Conservation (phyloP, 2,797 vertebrate species). For the Amazonetta brasiliensis region DNA sequence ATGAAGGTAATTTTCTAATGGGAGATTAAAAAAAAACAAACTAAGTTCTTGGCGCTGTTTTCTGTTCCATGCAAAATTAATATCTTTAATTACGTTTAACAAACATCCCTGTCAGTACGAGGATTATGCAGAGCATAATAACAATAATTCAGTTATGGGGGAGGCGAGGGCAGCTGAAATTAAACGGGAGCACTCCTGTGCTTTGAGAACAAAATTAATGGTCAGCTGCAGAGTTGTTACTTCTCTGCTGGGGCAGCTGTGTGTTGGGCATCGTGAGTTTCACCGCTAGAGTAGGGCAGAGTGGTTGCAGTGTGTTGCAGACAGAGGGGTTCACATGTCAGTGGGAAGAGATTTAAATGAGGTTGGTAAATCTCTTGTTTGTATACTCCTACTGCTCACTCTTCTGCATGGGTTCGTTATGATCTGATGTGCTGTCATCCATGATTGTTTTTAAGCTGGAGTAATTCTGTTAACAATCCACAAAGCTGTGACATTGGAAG, state of each 20-base stretch:
- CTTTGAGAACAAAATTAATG: conserved; percentile 19
- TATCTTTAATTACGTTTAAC: conserved; percentile 77
- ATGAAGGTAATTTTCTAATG: conserved; percentile 93
- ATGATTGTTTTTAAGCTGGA: background rate
- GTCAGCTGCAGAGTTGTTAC: background rate
- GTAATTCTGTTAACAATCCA: background rate
- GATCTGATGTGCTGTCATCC: background rate
- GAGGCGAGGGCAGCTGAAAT: conserved; percentile 42
- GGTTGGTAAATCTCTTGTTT: background rate
- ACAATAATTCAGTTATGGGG: conserved; percentile 65
- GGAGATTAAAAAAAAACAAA: background rate
- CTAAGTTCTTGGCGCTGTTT: conserved; percentile 38
- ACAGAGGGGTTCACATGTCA: background rate
- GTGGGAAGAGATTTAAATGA: background rate
- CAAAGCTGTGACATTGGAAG: background rate
- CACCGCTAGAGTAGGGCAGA: background rate
- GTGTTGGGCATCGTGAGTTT: background rate
- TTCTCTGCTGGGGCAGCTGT: background rate
- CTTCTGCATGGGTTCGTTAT: background rate
- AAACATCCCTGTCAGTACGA: conserved; percentile 67
- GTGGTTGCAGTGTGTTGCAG: background rate
- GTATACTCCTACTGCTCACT: background rate
- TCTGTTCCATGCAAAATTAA: conserved; percentile 73
- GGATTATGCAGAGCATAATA: conserved; percentile 58
- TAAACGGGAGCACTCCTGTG: conserved; percentile 27